Evolutionary conservation across 2,888 invertebrate species (phyloP), one percentile per base, ranked within the genome.

Genomic region (Hesperia comma): DNA sequence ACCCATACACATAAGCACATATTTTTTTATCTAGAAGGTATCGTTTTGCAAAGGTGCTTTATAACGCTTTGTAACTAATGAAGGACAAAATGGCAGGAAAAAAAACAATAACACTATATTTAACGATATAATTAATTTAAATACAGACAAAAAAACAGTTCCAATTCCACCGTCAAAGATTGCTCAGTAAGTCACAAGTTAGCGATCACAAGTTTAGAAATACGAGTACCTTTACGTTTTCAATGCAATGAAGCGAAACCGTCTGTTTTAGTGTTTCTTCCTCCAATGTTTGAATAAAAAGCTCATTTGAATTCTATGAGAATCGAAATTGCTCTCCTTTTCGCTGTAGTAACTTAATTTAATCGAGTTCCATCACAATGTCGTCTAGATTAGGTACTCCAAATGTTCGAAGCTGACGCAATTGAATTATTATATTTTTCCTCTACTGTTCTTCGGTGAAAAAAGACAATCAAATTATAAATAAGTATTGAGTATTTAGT

Each of bases 221-320:
- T 76, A 64, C n/a, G 51, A 26, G 7, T 79, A 78, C 75, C 78
- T 76, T 74, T 76, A 76, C 80, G 77, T 80, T 81, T 79, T 76
- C 79, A 75, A 75, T 76, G 77, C 83, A 80, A 83, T 82, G 82
- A 79, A 79, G 80, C 77, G 77, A 74, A 81, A 83, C 81, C 82
- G 78, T 86, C 84, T 86, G 84, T 86, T 86, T 88, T 85, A 88
- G 84, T 86, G 87, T 87, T 84, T 81, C 81, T 80, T 81, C 80
- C 82, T 82, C 81, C 82, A 78, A 78, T 79, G 84, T 91, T 90
- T 90, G 90, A 90, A 91, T 91, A 91, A 91, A 91, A 90, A 86
- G 84, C 88, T 91, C 91, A 90, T 92, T 91, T 91, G 88, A 88
- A 92, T 91, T 89, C 91, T 87, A 90, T 87, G 90, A 85, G 90